These are phyloP conservation scores for Tachina lurida DNA, from an alignment of 2,888 invertebrate species.

Conservation along the genomic window DNA sequence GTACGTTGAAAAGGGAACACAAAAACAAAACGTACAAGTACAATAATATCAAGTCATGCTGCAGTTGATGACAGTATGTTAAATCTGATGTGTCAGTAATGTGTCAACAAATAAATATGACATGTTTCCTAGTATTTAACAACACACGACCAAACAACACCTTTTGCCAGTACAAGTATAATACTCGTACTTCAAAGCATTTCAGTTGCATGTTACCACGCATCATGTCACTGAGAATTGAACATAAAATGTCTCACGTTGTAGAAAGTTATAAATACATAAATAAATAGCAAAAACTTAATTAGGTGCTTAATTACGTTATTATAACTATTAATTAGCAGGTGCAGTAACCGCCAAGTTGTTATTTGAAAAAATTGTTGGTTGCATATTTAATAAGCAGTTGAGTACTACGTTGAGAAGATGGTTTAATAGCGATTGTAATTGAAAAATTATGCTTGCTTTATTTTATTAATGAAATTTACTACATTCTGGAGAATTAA, in stretches of 20 bases:
- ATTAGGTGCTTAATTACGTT: neutral
- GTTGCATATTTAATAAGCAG: neutral
- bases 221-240: neutral
- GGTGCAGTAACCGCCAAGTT: neutral
- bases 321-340: conserved; percentile 1
- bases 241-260: neutral
- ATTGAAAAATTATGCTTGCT: too few species aligned
- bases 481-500: too few species aligned
- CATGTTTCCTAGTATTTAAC: conserved; percentile 44
- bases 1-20: neutral
- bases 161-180: neutral
- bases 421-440: too few species aligned
- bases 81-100: conserved; percentile 70
- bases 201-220: neutral
- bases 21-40: conserved; percentile 39
- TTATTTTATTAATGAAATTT: too few species aligned
- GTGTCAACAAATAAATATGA: conserved; percentile 68
- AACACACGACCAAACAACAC: conserved; percentile 13
- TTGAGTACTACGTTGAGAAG: too few species aligned
- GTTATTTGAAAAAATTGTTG: too few species aligned
- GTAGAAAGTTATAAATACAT: neutral
- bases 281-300: neutral
- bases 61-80: conserved; percentile 65
- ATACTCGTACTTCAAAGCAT: conserved; percentile 5
- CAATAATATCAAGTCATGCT: conserved; percentile 39